Percentiles rank a stretch among this genome's conserved stretches.
Conservation (phyloP, 2,113 vertebrate species). For the Paradisaea rubra region DNA sequence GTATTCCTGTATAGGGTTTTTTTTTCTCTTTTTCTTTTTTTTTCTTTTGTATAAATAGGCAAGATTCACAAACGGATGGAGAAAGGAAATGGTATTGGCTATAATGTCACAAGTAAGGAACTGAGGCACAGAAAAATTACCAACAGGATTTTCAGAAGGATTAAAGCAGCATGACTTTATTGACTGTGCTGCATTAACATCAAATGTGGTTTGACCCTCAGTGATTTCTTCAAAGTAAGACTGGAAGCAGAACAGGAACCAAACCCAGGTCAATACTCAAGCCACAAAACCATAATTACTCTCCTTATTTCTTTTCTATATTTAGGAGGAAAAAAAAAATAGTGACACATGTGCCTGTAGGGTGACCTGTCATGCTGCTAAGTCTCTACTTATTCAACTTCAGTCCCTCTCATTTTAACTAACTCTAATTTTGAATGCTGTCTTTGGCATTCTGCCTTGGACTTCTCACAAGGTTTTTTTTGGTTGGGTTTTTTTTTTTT, state of each 20-base stretch:
- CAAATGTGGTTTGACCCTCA: constrained; percentile 48
- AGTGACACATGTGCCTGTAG: not conserved
- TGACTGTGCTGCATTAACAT: constrained; percentile 46
- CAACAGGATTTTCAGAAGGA: constrained; percentile 32
- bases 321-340: not conserved
- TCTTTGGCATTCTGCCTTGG: constrained; percentile 32
- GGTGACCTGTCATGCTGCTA: not conserved
- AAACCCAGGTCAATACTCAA: constrained; percentile 38
- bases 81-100: constrained; percentile 18
- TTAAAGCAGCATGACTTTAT: constrained; percentile 53
- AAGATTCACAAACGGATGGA: not conserved
- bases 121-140: constrained; percentile 27
- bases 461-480: not conserved
- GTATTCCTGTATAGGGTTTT: not conserved
- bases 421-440: constrained; percentile 41
- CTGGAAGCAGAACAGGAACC: constrained; percentile 49
- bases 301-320: constrained; percentile 34
- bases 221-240: constrained; percentile 49
- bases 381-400: constrained; percentile 20
- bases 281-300: constrained; percentile 55
- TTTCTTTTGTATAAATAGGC: not conserved
- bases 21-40: not conserved
- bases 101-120: constrained; percentile 6
- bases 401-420: constrained; percentile 8
- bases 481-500: not conserved